Evolutionary conservation across 1,140 invertebrate genomes (phyloP), one percentile per base, ranked within the genome.

Genomic region (Amyelois transitella): DNA sequence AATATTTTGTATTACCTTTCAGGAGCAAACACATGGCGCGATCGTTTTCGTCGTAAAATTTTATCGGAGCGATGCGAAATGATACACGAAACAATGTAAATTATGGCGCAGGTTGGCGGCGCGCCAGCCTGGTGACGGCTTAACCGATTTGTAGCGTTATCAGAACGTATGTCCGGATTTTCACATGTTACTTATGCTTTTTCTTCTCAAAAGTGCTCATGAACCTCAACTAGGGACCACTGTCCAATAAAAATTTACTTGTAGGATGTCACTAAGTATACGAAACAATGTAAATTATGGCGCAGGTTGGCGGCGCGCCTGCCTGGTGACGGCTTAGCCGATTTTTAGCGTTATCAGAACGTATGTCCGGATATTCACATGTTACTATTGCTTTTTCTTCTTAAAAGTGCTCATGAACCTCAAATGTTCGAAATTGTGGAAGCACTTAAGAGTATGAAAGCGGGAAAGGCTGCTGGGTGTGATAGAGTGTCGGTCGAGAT

Each of bases 231-330:
- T 10, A 2, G 7, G 12, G 1, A 4, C 7, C 7, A 28, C 25
- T 10, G 2, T 1, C 12, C 7, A 10, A 12, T 28, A 10, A 28
- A 28, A 10, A 12, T 28, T 2, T 1, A 28, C 7, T 28, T 28
- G 8, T 24, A 24, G 3, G 22, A 24, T n/a, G n/a, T n/a, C n/a
- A n/a, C n/a, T n/a, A n/a, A n/a, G n/a, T 75, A 72, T 68, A 75
- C 69, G 75, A 78, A 81, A 77, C 75, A 76, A 76, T 75, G 69
- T 71, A 78, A 78, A 77, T 78, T 78, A 81, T 69, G 66, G 67
- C 69, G 38, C 51, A 60, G 64, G 52, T 53, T 65, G 76, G 74
- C 74, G 61, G 14, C 43, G 18, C 51, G 72, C 76, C 76, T 75
- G 72, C 61, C 66, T 62, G 67, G 69, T 77, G 75, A 77, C 75